Conservation (phyloP, 1,140 invertebrate species). For the Scaptomyza hsui region DNA sequence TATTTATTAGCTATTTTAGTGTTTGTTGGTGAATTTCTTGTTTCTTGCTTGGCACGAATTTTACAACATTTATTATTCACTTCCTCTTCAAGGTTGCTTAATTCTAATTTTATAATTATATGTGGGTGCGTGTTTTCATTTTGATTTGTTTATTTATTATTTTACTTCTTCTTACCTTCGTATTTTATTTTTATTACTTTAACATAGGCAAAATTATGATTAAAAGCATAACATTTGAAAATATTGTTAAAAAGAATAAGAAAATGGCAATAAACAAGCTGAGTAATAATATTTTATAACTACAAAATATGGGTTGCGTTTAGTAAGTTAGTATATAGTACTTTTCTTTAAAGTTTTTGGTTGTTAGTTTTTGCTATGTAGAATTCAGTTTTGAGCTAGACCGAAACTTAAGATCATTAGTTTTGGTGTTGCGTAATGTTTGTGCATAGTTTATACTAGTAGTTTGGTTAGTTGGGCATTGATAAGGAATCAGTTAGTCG, state of each 20-base stretch:
- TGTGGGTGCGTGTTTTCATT: conserved; percentile 47
- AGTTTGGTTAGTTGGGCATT: conserved; percentile 15
- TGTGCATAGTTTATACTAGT: conserved; percentile 32
- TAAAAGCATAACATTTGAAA: conserved; percentile 48
- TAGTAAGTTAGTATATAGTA: conserved; percentile 26
- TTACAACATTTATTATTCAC: conserved; percentile 73
- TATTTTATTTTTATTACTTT: conserved; percentile 37
- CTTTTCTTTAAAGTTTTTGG: conserved; percentile 30
- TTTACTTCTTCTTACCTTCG: conserved; percentile 66
- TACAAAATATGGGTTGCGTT: conserved; percentile 53
- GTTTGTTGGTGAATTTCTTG: conserved; percentile 39
- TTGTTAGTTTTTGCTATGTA: conserved; percentile 66
- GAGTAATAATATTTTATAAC: conserved; percentile 49
- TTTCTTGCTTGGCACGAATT: conserved; percentile 75
- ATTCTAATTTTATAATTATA: conserved; percentile 18
- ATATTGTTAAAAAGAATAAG: conserved; percentile 37
- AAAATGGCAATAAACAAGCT: conserved; percentile 60
- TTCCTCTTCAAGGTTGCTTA: conserved; percentile 43
- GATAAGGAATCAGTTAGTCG: background rate
- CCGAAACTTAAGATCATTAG: conserved; percentile 22
- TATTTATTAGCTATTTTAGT: conserved; percentile 33
- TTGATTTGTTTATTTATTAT: conserved; percentile 53
- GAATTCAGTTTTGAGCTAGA: conserved; percentile 58
- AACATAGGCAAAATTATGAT: conserved; percentile 53
- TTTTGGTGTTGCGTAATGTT: conserved; percentile 31